phyloP scores from a whole-genome alignment of 2,113 vertebrate genomes.

The Verasper variegatus region DNA sequence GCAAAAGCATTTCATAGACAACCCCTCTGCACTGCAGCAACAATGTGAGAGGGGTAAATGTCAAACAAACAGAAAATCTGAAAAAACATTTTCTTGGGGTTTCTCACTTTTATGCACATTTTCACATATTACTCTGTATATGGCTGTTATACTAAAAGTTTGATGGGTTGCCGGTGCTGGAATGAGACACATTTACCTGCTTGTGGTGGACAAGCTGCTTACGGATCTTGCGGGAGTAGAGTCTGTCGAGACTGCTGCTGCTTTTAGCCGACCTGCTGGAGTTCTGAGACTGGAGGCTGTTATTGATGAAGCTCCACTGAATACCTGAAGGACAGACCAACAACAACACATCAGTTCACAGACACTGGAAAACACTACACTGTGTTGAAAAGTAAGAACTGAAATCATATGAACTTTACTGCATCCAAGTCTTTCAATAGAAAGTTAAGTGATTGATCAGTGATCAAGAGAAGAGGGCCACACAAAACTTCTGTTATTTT shows the following conservation, averaged over 20 bases:
- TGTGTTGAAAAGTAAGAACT: too few species aligned
- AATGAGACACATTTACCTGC: constrained; percentile 89
- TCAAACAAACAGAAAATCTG: background rate
- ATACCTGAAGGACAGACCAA: constrained; percentile 79
- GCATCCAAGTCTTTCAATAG: too few species aligned
- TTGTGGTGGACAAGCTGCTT: constrained; percentile 99
- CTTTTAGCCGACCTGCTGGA: constrained; percentile 92
- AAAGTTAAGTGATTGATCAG: too few species aligned
- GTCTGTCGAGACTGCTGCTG: constrained; percentile 94
- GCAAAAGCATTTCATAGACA: background rate
- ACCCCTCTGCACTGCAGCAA: background rate
- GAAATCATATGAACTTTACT: too few species aligned
- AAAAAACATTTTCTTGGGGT: background rate
- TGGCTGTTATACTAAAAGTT: background rate
- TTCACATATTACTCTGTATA: background rate
- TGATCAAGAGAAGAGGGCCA: too few species aligned
- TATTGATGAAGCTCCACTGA: constrained; percentile 99
- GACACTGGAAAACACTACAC: background rate
- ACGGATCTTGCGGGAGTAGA: constrained; percentile 98
- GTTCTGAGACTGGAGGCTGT: constrained; percentile 95
- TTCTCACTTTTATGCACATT: background rate
- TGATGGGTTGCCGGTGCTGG: background rate
- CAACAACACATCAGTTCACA: background rate
- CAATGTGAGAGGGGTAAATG: background rate
- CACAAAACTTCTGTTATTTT: too few species aligned